Evolutionary conservation across 30 jellyfish, hydroid and myxozoan genomes (phyloP).

Genomic region (Pelagia noctiluca): DNA sequence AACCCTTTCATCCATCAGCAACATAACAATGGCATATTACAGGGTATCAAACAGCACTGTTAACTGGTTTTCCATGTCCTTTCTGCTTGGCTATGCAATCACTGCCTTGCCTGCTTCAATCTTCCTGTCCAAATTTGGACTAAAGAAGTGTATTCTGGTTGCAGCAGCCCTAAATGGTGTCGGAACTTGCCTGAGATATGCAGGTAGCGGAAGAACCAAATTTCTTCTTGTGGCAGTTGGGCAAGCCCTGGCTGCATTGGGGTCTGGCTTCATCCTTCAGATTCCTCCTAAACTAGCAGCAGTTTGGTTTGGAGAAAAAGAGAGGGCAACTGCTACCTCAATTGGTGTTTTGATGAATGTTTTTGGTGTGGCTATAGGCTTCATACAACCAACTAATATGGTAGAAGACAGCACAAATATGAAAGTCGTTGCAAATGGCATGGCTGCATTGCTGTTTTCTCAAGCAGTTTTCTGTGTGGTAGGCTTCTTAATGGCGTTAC

Average conservation of each 20-base stretch:
- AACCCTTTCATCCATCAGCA: slow-evolving; percentile 70
- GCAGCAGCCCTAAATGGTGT: slow-evolving; percentile 76
- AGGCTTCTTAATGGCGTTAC: slow-evolving; percentile 27
- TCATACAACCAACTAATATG: slow-evolving; percentile 75
- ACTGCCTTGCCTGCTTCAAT: slow-evolving; percentile 88
- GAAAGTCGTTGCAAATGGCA: slow-evolving; percentile 41
- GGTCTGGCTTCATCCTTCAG: slow-evolving; percentile 73
- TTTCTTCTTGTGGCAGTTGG: slow-evolving; percentile 73
- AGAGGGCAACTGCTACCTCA: slow-evolving; percentile 91
- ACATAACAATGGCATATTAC: slow-evolving; percentile 64
- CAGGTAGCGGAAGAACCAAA: slow-evolving; percentile 63
- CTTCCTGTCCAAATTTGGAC: slow-evolving; percentile 66
- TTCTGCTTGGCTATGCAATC: slow-evolving; percentile 65
- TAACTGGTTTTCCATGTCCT: slow-evolving; percentile 83
- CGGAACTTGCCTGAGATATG: slow-evolving; percentile 68
- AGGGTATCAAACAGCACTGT: slow-evolving; percentile 35
- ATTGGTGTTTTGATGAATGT: slow-evolving; percentile 82
- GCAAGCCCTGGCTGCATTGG: slow-evolving; percentile 84
- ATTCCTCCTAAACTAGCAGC: slow-evolving; percentile 88
- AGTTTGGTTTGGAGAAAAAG: slow-evolving; percentile 93
- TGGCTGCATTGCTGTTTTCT: slow-evolving; percentile 45
- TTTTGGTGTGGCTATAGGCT: slow-evolving; percentile 91
- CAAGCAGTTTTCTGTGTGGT: slow-evolving; percentile 68
- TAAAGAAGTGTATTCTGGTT: slow-evolving; percentile 52
- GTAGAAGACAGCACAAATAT: slow-evolving; percentile 55